These are phyloP conservation scores for Acipenser ruthenus DNA, from an alignment of 2,797 vertebrate genomes.

Conservation along the genomic window DNA sequence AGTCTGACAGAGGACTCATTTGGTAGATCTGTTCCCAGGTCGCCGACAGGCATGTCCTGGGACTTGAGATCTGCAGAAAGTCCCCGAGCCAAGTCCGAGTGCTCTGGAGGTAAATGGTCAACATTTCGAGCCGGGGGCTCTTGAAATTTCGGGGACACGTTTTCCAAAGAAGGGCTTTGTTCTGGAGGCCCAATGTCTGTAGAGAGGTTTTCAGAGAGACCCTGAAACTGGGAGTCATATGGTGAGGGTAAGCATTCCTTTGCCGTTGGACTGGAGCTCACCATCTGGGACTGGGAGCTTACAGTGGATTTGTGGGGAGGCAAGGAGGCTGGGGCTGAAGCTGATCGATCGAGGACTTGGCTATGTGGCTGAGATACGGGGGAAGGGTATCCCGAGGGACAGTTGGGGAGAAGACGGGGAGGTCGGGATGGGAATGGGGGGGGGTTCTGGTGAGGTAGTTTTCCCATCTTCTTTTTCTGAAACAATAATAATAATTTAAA, in stretches of 20 bases:
- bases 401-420: slow-evolving; percentile 45
- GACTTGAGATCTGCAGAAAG: too few species aligned
- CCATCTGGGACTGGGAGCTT: slow-evolving; percentile 27
- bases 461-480: slow-evolving; percentile 88
- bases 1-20: too few species aligned
- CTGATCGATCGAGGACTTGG: slow-evolving; percentile 60
- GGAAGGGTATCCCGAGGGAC: slow-evolving; percentile 54
- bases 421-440: slow-evolving; percentile 62
- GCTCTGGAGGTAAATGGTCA: too few species aligned
- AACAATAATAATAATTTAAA: background rate
- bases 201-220: slow-evolving; percentile 23
- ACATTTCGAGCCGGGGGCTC: too few species aligned
- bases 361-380: slow-evolving; percentile 48
- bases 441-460: slow-evolving; percentile 95
- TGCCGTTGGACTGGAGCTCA: slow-evolving; percentile 14
- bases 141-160: too few species aligned
- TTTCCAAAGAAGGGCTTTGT: too few species aligned
- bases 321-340: slow-evolving; percentile 63
- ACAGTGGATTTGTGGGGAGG: slow-evolving; percentile 41
- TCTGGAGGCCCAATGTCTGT: too few species aligned
- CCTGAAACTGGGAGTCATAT: slow-evolving; percentile 32
- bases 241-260: slow-evolving; percentile 31
- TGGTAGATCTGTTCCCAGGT: too few species aligned
- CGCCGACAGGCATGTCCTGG: too few species aligned
- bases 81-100: too few species aligned